Base-by-base conservation (phyloP, 2,113 vertebrate species). In the Poeciliopsis occidentalis region DNA sequence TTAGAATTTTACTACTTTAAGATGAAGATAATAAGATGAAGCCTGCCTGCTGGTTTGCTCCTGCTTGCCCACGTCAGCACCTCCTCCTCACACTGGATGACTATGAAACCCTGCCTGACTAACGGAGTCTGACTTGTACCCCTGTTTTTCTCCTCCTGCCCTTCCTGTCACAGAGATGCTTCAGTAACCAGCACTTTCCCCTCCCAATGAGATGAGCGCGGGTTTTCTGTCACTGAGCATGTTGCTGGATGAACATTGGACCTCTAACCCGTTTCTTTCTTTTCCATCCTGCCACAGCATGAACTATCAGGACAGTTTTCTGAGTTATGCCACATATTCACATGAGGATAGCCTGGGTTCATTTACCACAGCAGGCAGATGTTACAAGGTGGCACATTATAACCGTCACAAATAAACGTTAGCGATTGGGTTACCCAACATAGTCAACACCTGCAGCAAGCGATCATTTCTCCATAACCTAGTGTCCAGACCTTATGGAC, bases 101-200 rank as follows among this genome's bases (percentile, higher is more conserved):
- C 75, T 41, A 76, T 27, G 26, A 29, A 32, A 19, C 44, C 44
- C 41, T 68, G 63, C 29, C 54, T 80, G 67, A 76, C 5, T n/a
- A 60, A 54, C 12, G 1, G 29, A 79, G 44, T 78, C 60, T 71
- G 24, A 71, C 37, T 65, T 79, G 51, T 24, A 32, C 62, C 64
- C 63, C 47, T 57, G 27, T 63, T 27, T 63, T 41, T 64, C 44
- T 68, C 62, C 74, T 72, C 24, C 34, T 64, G 29, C 76, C 11
- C 19, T 70, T 66, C 68, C 12, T 71, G 74, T 76, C 82, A 64
- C 72, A 69, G 67, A 54, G 54, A 71, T 63, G 37, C 72, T 39
- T 19, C 41, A 67, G 10, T 64, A 65, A 74, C 62, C 13, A 61
- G 67, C 5, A 51, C 32, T 37, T 82, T 66, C 26, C 26, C 10